Conservation (phyloP, 1,140 invertebrate species). For the Scaptodrosophila lebanonensis region DNA sequence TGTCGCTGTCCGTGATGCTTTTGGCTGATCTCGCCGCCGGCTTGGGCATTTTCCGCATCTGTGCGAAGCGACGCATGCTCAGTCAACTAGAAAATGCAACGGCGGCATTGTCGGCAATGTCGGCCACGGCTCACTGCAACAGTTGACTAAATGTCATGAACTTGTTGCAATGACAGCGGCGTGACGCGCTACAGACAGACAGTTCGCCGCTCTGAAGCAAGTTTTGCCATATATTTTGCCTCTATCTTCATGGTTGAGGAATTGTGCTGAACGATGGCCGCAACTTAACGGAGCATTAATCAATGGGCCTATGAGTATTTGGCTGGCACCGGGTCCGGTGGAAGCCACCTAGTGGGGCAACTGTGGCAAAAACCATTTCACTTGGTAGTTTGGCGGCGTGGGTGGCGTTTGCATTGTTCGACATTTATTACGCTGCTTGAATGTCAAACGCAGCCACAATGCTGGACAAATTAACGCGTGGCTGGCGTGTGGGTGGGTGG, state of each 20-base stretch:
- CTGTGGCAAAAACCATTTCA: conserved; percentile 5
- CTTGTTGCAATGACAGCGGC: conserved; percentile 54
- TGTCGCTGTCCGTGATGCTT: background rate
- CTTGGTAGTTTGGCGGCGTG: too few species aligned
- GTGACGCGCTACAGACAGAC: conserved; percentile 21
- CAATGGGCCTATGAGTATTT: conserved; percentile 36
- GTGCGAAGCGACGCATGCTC: conserved; percentile 46
- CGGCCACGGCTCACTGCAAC: too few species aligned
- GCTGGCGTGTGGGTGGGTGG: conserved; percentile 15
- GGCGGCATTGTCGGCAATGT: background rate
- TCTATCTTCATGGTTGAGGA: background rate
- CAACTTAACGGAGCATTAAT: conserved; percentile 63
- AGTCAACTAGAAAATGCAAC: conserved; percentile 47
- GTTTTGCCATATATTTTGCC: conserved; percentile 16
- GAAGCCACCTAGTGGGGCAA: conserved; percentile 13
- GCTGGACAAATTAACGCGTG: conserved; percentile 68
- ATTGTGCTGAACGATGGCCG: conserved; percentile 46
- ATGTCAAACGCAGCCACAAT: conserved; percentile 45
- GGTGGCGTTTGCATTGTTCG: conserved; percentile 40
- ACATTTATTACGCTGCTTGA: conserved; percentile 67
- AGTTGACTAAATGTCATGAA: conserved; percentile 48
- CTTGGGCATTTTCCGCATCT: too few species aligned
- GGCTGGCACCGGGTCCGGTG: conserved; percentile 9
- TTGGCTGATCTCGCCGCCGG: too few species aligned
- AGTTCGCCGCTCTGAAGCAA: conserved; percentile 24